A percentile compares a stretch with the other conserved stretches of the same genome.
Conservation (phyloP, 2,113 vertebrate genomes). For the Eudyptes chrysolophus region DNA sequence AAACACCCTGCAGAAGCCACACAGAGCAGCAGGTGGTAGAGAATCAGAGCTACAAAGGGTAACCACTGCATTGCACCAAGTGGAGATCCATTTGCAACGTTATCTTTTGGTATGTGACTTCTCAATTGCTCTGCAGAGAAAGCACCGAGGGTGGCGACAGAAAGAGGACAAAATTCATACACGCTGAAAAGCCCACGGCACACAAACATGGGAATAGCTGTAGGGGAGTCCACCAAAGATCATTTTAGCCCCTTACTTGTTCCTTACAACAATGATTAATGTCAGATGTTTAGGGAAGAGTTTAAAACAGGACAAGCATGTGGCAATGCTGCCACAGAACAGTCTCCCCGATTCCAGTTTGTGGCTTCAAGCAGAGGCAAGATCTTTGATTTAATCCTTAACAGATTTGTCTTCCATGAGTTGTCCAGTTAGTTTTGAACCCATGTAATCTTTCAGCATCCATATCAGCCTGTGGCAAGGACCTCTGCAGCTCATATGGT, state of each 20-base stretch:
- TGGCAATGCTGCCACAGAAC: background rate
- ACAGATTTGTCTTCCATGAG: background rate
- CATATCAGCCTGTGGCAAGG: background rate
- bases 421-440: background rate
- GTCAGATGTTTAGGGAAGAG: background rate
- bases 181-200: background rate
- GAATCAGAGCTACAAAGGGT: background rate
- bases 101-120: background rate
- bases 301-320: background rate
- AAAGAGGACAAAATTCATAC: background rate
- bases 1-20: background rate
- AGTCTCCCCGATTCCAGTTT: background rate
- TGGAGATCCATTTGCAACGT: background rate
- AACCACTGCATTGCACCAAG: background rate
- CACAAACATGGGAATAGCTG: background rate
- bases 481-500: background rate
- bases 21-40: background rate
- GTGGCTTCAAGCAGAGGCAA: background rate
- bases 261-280: background rate
- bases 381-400: background rate
- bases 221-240: background rate
- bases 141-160: fast-evolving
- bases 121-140: background rate
- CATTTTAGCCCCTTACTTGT: background rate
- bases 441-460: background rate